Evolutionary conservation across 2,113 vertebrate species (phyloP), one percentile per base, ranked within the genome.

Genomic region (Rhegmatorhina hoffmannsi): DNA sequence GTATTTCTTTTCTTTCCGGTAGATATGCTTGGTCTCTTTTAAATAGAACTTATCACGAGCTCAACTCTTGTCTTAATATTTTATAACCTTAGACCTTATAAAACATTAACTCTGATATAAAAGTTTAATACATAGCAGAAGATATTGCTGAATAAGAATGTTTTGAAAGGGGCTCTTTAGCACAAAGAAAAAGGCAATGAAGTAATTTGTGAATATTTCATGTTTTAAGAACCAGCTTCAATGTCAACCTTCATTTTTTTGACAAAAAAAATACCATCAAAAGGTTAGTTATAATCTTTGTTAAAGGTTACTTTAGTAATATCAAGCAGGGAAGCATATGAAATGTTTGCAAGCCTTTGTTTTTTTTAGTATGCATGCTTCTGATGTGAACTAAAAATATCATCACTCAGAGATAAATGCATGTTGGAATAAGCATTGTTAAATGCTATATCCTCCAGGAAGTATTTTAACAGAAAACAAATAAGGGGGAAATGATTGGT

Each of bases 71-170:
- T 94, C 89, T 98, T 97, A 98, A 98, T 97, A 97, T 97, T 98
- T 98, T 94, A 98, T 98, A 94, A 92, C 89, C 84, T 94, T 97
- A 95, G 96, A 72, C 46, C 94, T 97, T 97, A 97, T 98, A 93
- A 98, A 98, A 97, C 28, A 97, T 98, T 98, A 97, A 98, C 74
- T 91, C 28, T 75, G 31, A 38, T 89, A 96, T 97, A 95, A 98
- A 98, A 97, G 29, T 97, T 98, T 98, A 96, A 98, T 96, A 94
- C 20, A 63, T 68, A 87, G 53, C 55, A 88, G 95, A 94, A 95
- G 63, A 72, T 94, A 84, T 55, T 97, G 81, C 87, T 97, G 95
- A 95, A 96, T 92, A 96, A 90, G 87, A 97, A 88, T 91, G 49
- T 94, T 97, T 95, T 92, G 81, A 67, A 91, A 77, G 82, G 18